Evolutionary conservation across 1,140 invertebrate species (phyloP), one percentile per base, ranked within the genome.

Genomic region (Trichonephila clavata): DNA sequence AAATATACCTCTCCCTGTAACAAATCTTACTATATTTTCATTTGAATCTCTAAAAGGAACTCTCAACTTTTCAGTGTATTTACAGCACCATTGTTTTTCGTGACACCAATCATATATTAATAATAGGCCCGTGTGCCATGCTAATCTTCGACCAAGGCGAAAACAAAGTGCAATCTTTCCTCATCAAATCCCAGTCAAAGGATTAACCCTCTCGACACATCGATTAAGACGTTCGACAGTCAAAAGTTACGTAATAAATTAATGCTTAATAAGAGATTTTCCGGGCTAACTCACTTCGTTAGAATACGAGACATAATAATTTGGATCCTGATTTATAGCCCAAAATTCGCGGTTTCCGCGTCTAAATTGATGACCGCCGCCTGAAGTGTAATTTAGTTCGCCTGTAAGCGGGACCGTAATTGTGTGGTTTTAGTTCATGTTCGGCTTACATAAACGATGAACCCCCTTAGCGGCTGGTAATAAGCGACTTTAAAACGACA

Each of bases 301-400:
- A 90, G 88, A 90, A 90, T 90, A 90, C 88, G 88, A 90, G 65
- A 90, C 88, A 90, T 90, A 80, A 90, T 90, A 90, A 90, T 90
- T 90, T 90, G 71, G 71, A 59, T 90, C 61, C 39, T 90, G 88
- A 90, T 90, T 90, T 90, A 90, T 90, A 2, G 71, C 61, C 71
- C 32, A 32, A 90, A 90, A 90, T 90, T 90, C 71, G 57, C 88
- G 88, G 88, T 90, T 80, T 90, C 80, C 88, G 50, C 50, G 57
- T 50, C 68, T 68, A 90, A 90, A 90, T 90, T 90, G 88, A 90
- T 90, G 88, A 90, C 60, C 61, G 21, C 24, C 14, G 43, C 32
- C 68, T 59, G 24, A 90, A 90, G 68, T 80, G 88, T 90, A 90
- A 90, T 90, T 90, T 90, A 90, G 88, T 65, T 77, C 65, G 61